Conservation (phyloP, 2,888 invertebrate species). For the Dasypogon diadema region DNA sequence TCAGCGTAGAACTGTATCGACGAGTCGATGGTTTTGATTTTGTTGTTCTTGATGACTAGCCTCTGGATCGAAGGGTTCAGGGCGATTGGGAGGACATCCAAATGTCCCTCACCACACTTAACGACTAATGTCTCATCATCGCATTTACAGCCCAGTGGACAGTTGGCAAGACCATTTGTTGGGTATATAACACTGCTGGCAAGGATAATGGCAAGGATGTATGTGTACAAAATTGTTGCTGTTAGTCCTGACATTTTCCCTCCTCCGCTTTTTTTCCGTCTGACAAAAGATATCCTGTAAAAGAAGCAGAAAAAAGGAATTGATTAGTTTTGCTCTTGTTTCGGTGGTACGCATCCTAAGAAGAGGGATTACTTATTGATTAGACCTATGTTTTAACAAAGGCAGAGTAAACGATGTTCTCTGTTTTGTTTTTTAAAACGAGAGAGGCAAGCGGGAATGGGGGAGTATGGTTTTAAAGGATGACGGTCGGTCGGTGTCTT, state of each 20-base stretch:
- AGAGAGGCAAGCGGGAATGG: neutral
- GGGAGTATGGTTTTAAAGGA: slow-evolving; percentile 8
- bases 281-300: slow-evolving; percentile 29
- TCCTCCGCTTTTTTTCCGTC: neutral
- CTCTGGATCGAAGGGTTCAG: slow-evolving; percentile 91
- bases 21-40: slow-evolving; percentile 89
- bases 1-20: slow-evolving; percentile 91
- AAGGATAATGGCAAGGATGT: slow-evolving; percentile 28
- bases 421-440: neutral
- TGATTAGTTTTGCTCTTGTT: slow-evolving; percentile 26
- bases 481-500: neutral
- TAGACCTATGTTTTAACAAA: slow-evolving; percentile 17
- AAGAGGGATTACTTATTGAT: slow-evolving; percentile 18
- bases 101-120: slow-evolving; percentile 85
- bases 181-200: slow-evolving; percentile 53
- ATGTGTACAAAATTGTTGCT: slow-evolving; percentile 39
- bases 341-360: neutral
- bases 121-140: slow-evolving; percentile 91
- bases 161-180: slow-evolving; percentile 74
- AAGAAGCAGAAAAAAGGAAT: neutral
- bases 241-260: slow-evolving; percentile 38
- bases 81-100: slow-evolving; percentile 91
- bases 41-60: slow-evolving; percentile 85
- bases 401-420: neutral
- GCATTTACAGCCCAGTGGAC: slow-evolving; percentile 89